Evolutionary conservation across 2,113 vertebrate species (phyloP).

Genomic region (Osmerus eperlanus): DNA sequence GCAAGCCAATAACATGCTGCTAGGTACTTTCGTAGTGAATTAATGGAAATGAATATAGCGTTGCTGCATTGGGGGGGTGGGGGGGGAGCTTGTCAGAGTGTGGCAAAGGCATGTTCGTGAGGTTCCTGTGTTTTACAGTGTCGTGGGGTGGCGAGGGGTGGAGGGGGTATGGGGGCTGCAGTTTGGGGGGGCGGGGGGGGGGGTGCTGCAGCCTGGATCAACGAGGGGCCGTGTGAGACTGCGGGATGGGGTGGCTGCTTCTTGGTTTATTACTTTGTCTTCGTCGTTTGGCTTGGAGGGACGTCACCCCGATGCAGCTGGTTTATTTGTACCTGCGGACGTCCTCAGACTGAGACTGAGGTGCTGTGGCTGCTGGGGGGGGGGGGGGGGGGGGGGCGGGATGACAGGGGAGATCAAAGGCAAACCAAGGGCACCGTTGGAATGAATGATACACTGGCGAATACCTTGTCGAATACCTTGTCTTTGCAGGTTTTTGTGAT

Average conservation of each 20-base stretch:
- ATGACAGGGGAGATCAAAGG: neutral
- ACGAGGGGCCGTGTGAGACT: neutral
- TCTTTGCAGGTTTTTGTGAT: too few species aligned
- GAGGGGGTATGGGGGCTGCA: neutral
- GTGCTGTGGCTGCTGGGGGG: conserved; percentile 15
- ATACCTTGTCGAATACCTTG: too few species aligned
- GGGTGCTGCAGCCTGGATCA: neutral
- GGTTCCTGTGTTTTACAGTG: neutral
- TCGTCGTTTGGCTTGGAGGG: conserved; percentile 34
- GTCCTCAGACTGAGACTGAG: conserved; percentile 39
- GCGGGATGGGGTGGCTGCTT: conserved; percentile 14
- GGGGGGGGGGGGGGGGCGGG: neutral
- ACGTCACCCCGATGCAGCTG: conserved; percentile 22
- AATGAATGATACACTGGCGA: neutral
- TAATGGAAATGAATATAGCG: too few species aligned
- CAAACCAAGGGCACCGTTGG: neutral
- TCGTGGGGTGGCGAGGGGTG: neutral
- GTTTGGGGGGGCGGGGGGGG: neutral
- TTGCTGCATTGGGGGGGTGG: neutral
- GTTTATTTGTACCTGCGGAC: conserved; percentile 49
- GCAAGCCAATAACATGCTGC: too few species aligned
- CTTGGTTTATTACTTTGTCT: conserved; percentile 38
- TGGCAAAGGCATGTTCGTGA: too few species aligned
- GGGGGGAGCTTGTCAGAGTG: too few species aligned
- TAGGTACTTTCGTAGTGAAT: too few species aligned